These are phyloP conservation scores for Aphidius gifuensis DNA, from an alignment of 1,140 invertebrate species.

Conservation along the genomic window DNA sequence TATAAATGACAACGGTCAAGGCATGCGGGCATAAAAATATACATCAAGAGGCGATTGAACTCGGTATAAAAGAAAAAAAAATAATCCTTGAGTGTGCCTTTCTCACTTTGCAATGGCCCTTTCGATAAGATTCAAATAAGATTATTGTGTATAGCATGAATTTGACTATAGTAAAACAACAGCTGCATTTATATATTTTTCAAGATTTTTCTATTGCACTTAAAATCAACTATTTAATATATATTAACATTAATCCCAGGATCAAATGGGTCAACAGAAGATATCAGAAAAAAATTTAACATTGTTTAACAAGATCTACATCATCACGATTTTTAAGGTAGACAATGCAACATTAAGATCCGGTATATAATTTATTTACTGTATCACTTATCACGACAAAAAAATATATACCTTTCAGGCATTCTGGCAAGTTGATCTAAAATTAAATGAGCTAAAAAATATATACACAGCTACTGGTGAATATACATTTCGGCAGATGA, in stretches of 20 bases:
- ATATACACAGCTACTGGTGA: too few species aligned
- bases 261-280: background rate
- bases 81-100: conserved; percentile 5
- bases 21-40: conserved; percentile 13
- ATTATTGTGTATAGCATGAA: conserved; percentile 31
- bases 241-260: background rate
- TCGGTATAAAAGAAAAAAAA: background rate
- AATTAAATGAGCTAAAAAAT: too few species aligned
- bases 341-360: too few species aligned
- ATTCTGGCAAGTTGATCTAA: too few species aligned
- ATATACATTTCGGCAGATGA: too few species aligned
- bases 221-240: background rate
- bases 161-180: conserved; percentile 26
- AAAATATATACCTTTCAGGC: too few species aligned
- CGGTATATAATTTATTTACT: too few species aligned
- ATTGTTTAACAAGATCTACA: too few species aligned
- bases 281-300: too few species aligned
- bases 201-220: background rate
- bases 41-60: conserved; percentile 14
- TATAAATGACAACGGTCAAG: background rate
- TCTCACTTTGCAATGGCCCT: conserved; percentile 11
- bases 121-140: conserved; percentile 36
- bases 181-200: conserved; percentile 26
- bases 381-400: too few species aligned
- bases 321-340: too few species aligned